Evolutionary conservation across 2,797 vertebrate genomes (phyloP).

Genomic region (Sebastes cheni): DNA sequence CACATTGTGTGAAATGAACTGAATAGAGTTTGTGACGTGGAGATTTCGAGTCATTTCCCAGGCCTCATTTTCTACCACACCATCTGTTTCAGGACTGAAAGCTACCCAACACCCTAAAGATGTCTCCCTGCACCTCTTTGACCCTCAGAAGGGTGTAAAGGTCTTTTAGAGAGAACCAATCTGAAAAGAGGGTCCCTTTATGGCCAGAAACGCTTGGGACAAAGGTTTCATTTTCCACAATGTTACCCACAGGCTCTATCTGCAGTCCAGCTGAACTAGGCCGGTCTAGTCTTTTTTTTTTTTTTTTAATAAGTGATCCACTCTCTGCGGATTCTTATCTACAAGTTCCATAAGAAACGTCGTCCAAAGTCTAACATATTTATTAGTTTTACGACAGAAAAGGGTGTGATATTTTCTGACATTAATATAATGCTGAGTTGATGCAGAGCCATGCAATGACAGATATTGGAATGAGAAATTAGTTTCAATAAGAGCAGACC

Average conservation of each 20-base stretch:
- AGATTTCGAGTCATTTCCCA: conserved; percentile 19
- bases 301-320: conserved; percentile 65
- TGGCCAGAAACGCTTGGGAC: conserved; percentile 32
- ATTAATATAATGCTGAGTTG: conserved; percentile 49
- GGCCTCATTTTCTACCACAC: conserved; percentile 24
- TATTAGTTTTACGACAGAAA: conserved; percentile 54
- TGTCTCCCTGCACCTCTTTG: conserved; percentile 44
- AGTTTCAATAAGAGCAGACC: conserved; percentile 5
- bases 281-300: conserved; percentile 14
- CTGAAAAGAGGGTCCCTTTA: conserved; percentile 51
- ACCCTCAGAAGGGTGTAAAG: conserved; percentile 47
- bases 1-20: conserved; percentile 32
- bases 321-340: conserved; percentile 55
- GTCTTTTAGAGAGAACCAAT: conserved; percentile 31
- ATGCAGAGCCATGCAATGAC: conserved; percentile 27
- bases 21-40: not conserved
- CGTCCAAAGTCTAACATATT: conserved; percentile 35
- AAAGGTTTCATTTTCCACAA: conserved; percentile 67
- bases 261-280: conserved; percentile 29
- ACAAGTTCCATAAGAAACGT: conserved; percentile 43
- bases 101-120: conserved; percentile 33
- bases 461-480: conserved; percentile 37
- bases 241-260: conserved; percentile 40
- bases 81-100: conserved; percentile 56
- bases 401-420: conserved; percentile 34